Evolutionary conservation across 2,888 invertebrate genomes (phyloP).

Genomic region (Nudaria mundana): DNA sequence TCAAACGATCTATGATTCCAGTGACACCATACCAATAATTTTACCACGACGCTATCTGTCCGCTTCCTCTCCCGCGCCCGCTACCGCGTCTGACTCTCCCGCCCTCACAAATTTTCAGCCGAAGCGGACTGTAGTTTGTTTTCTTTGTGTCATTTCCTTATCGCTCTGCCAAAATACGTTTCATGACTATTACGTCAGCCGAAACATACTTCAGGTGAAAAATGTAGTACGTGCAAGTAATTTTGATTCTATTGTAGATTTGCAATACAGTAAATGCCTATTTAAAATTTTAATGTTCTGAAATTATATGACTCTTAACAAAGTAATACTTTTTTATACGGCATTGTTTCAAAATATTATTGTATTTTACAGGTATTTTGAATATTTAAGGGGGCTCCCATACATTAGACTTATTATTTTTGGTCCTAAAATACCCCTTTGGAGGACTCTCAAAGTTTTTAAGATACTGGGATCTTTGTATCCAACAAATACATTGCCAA

Average conservation of each 20-base stretch:
- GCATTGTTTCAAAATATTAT: conserved; percentile 22
- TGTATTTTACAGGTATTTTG: no score
- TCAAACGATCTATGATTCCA: no score
- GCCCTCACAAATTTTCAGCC: conserved; percentile 71
- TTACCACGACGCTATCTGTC: conserved; percentile 61
- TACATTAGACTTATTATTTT: no score
- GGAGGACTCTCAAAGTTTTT: no score
- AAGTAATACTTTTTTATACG: no score
- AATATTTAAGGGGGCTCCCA: no score
- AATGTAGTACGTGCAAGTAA: conserved; percentile 45
- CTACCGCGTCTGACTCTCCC: conserved; percentile 34
- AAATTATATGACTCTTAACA: neutral
- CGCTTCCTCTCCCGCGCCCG: conserved; percentile 34
- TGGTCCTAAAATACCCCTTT: no score
- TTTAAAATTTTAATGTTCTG: neutral
- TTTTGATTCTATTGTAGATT: conserved; percentile 51
- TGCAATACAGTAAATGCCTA: no score
- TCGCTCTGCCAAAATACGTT: conserved; percentile 80
- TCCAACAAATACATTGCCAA: no score
- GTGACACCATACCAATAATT: conserved; percentile 76
- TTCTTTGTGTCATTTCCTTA: conserved; percentile 81
- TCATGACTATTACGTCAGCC: conserved; percentile 76
- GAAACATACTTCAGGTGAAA: conserved; percentile 76
- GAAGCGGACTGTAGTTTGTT: conserved; percentile 75
- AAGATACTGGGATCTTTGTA: no score